These are phyloP conservation scores for Magallana nippona DNA, from an alignment of 2,888 invertebrate genomes.

Conservation along the genomic window DNA sequence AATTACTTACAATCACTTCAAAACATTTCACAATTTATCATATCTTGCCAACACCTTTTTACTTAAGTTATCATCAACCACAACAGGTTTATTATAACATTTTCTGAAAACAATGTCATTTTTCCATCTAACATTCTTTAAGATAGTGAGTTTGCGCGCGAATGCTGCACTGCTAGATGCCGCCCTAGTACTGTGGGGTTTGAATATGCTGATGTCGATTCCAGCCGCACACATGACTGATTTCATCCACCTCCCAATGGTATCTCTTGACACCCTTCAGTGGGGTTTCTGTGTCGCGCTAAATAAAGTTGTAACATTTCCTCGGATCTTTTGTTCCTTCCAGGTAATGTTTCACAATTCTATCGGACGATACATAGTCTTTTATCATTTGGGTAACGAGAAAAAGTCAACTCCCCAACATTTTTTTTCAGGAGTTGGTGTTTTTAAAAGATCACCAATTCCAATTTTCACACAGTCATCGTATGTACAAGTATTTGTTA, in stretches of 20 bases:
- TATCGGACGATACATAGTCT: conserved; percentile 47
- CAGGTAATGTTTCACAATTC: conserved; percentile 40
- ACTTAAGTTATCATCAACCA: no score
- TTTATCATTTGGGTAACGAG: conserved; percentile 30
- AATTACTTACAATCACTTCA: not conserved
- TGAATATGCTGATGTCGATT: conserved; percentile 50
- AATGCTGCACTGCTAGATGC: conserved; percentile 43
- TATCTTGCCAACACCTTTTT: no score
- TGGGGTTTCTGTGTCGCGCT: conserved; percentile 43
- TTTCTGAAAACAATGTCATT: conserved; percentile 30
- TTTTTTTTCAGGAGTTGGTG: conserved; percentile 51
- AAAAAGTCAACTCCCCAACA: conserved; percentile 35
- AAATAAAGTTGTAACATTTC: conserved; percentile 35
- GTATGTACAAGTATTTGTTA: conserved; percentile 40
- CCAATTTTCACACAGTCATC: conserved; percentile 39
- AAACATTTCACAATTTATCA: not conserved
- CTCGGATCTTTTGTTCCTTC: conserved; percentile 39
- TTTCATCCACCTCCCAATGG: conserved; percentile 52
- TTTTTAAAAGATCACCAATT: conserved; percentile 51
- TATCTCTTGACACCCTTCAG: conserved; percentile 41
- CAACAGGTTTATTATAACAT: conserved; percentile 40
- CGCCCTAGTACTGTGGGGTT: conserved; percentile 50
- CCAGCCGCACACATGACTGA: conserved; percentile 43
- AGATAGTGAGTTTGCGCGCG: conserved; percentile 20
- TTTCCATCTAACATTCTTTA: conserved; percentile 36